Conservation (phyloP, 2,113 vertebrate genomes). For the Semnopithecus entellus region DNA sequence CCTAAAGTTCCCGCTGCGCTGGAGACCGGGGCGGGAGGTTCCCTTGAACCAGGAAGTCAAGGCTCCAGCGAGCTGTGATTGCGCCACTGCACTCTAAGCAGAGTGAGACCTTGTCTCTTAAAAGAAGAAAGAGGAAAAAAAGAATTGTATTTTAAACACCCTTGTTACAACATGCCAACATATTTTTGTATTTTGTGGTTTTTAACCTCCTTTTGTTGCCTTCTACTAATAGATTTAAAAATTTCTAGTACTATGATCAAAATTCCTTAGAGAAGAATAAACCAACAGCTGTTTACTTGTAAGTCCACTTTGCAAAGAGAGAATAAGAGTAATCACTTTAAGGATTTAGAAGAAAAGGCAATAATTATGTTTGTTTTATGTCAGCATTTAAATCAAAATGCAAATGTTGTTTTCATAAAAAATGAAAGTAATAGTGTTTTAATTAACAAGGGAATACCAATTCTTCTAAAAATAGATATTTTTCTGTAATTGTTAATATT, state of each 20-base stretch:
- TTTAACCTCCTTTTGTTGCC: constrained; percentile 25
- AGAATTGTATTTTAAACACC: neutral
- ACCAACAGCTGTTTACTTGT: constrained; percentile 47
- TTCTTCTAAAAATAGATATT: constrained; percentile 52
- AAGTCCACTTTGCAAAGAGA: neutral
- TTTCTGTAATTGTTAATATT: constrained; percentile 19
- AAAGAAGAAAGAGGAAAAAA: too few species aligned
- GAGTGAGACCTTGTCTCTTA: too few species aligned
- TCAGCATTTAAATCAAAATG: neutral
- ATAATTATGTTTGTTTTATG: constrained; percentile 44
- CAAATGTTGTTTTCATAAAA: constrained; percentile 4
- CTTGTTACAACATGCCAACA: neutral
- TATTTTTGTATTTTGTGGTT: neutral
- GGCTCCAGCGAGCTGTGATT: too few species aligned
- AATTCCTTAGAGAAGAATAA: constrained; percentile 47
- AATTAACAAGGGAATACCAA: constrained; percentile 35
- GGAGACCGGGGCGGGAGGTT: too few species aligned
- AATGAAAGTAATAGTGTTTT: neutral
- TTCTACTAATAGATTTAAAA: constrained; percentile 41
- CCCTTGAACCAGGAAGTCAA: too few species aligned
- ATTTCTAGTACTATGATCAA: constrained; percentile 45
- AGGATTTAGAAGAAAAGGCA: constrained; percentile 15
- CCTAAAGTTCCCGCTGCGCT: too few species aligned
- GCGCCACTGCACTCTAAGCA: too few species aligned
- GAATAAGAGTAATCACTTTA: constrained; percentile 31